Percentiles rank a stretch among this genome's conserved stretches.
Evolutionary conservation across 2,888 invertebrate genomes (phyloP).

Genomic region (Chaetogeoica ovagalla): DNA sequence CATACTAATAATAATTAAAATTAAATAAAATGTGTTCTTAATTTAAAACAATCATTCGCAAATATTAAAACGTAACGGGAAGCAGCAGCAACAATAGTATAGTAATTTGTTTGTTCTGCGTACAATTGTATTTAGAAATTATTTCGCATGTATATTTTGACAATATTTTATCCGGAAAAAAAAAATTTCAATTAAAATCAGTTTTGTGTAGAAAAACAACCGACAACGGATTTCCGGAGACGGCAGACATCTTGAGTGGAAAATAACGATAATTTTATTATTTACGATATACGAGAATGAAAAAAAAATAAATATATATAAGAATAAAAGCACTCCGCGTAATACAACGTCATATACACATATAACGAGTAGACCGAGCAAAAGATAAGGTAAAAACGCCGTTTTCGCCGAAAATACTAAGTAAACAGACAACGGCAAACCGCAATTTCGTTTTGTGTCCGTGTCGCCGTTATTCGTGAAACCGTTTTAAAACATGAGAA

Average conservation of each 20-base stretch:
- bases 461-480: not conserved
- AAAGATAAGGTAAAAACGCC: conserved; percentile 4
- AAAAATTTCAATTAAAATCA: too few species aligned
- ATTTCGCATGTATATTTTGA: too few species aligned
- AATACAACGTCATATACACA: not conserved
- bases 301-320: too few species aligned
- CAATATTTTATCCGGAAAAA: too few species aligned
- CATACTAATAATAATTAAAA: too few species aligned
- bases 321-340: not conserved
- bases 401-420: conserved; percentile 13
- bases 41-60: too few species aligned
- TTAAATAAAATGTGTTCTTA: too few species aligned
- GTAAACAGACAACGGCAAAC: conserved; percentile 5
- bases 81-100: too few species aligned
- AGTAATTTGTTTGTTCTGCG: too few species aligned
- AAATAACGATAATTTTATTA: not conserved
- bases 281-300: not conserved
- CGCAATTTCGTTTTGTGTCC: conserved; percentile 5
- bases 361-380: not conserved
- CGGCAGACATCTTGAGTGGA: not conserved
- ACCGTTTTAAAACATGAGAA: conserved; percentile 6
- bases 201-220: not conserved
- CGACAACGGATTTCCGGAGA: not conserved
- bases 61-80: too few species aligned
- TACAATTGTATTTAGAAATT: too few species aligned